Evolutionary conservation across 2,113 vertebrate species (phyloP), one percentile per base, ranked within the genome.

Genomic region (Penelope pileata): DNA sequence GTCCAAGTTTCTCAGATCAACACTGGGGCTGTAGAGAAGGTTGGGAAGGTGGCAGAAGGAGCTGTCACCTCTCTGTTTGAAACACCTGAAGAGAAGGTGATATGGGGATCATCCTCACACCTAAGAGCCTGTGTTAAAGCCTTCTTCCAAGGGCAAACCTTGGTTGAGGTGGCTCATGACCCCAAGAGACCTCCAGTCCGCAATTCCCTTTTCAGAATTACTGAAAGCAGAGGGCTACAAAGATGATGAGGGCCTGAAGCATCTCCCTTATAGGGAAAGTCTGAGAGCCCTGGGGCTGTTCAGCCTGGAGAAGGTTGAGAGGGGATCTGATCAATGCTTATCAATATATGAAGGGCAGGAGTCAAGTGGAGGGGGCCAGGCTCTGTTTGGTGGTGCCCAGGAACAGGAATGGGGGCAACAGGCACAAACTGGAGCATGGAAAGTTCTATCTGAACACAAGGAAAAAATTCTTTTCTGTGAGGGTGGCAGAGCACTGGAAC

Each of bases 11-110:
- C 50, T 59, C 63, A 56, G 27, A 59, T 40, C 48, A 6, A 8
- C 17, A 36, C 50, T 70, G 73, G 53, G 21, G 24, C 27, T 32
- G 50, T 8, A 47, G 17, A 42, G 34, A 51, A n/a, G n/a, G n/a
- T n/a, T 2, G 4, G 27, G 51, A 2, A 10, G 40, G 60, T 67
- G 60, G 23, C 36, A 62, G 17, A 4, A 47, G 1, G 22, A 48
- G 9, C 48, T 14, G 27, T 2, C n/a, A n/a, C n/a, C n/a, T n/a
- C n/a, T 21, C 27, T 0, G 1, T 6, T 22, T 32, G 23, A 13
- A 74, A 47, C 32, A 58, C 4, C 26, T 16, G 56, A 56, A 78
- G 43, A 66, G 43, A 17, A 47, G 36, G 27, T 34, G 73, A 14
- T 50, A 50, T 32, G 7, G 38, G 36, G 15, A 6, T 24, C 26